Percentiles rank a stretch among this genome's conserved stretches.
Evolutionary conservation across 2,113 vertebrate species (phyloP).

Genomic region (Aspiorhynchus laticeps): DNA sequence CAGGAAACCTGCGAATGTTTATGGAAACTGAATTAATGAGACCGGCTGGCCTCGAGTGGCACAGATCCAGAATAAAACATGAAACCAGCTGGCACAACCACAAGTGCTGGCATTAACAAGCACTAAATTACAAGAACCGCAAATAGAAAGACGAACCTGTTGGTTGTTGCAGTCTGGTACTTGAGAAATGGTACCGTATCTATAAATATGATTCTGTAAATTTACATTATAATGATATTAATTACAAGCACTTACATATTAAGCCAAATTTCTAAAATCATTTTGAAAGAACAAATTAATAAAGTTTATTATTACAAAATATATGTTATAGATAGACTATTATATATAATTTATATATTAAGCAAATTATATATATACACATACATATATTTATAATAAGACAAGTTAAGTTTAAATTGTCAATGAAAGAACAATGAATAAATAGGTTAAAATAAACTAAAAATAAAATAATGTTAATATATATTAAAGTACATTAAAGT

Average conservation of each 20-base stretch:
- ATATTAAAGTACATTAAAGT: too few relatives aligned
- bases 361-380: too few relatives aligned
- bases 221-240: not conserved
- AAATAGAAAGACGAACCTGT: not conserved
- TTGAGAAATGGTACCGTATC: not conserved
- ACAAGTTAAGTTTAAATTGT: too few relatives aligned
- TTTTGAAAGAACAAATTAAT: not conserved
- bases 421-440: too few relatives aligned
- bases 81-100: conserved; percentile 18
- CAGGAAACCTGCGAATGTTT: conserved; percentile 3
- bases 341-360: too few relatives aligned
- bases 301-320: too few relatives aligned
- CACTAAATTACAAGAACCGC: not conserved
- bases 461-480: too few relatives aligned
- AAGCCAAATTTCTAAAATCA: not conserved
- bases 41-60: not conserved
- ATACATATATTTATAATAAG: too few relatives aligned
- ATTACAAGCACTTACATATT: not conserved
- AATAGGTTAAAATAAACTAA: too few relatives aligned
- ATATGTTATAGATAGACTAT: too few relatives aligned
- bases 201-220: not conserved
- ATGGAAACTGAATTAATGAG: conserved; percentile 1
- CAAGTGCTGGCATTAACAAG: not conserved
- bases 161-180: not conserved
- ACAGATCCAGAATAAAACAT: conserved; percentile 4